Percentiles rank a stretch among this genome's conserved stretches.
Evolutionary conservation across 2,113 vertebrate genomes (phyloP).

Genomic region (Willisornis vidua): DNA sequence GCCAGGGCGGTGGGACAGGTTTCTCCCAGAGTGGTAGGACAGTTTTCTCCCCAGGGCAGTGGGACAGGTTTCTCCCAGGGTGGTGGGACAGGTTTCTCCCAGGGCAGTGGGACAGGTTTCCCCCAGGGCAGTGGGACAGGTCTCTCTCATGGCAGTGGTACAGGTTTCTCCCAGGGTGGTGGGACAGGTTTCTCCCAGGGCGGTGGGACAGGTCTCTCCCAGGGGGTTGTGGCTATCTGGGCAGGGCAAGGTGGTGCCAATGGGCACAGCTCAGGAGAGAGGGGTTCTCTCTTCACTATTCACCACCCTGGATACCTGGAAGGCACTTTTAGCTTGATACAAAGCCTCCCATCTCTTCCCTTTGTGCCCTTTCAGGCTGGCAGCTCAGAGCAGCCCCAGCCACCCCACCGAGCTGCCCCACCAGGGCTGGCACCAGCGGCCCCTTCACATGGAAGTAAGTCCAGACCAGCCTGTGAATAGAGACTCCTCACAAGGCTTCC

Average conservation of each 20-base stretch:
- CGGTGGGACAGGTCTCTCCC: not conserved
- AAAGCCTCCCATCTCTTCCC: not conserved
- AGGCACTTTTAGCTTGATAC: not conserved
- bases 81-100: not conserved
- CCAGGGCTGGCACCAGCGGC: not conserved
- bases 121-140: too few species aligned
- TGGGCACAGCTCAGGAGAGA: not conserved
- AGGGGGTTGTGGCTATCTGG: fast-evolving
- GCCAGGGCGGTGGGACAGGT: not conserved
- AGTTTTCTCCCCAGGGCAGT: not conserved
- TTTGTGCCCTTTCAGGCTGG: not conserved
- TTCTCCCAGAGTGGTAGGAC: not conserved
- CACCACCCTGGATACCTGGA: not conserved
- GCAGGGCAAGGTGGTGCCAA: not conserved
- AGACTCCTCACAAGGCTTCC: slow-evolving; percentile 12
- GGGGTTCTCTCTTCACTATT: not conserved
- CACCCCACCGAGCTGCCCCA: not conserved
- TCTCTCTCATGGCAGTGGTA: too few species aligned
- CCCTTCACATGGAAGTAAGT: slow-evolving; percentile 51
- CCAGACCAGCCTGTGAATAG: not conserved
- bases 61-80: too few species aligned
- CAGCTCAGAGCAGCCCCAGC: not conserved
- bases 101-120: not conserved
- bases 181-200: not conserved
- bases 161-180: not conserved